These are phyloP conservation scores for Nymphalis polychloros DNA, from an alignment of 2,888 invertebrate species.

Conservation along the genomic window DNA sequence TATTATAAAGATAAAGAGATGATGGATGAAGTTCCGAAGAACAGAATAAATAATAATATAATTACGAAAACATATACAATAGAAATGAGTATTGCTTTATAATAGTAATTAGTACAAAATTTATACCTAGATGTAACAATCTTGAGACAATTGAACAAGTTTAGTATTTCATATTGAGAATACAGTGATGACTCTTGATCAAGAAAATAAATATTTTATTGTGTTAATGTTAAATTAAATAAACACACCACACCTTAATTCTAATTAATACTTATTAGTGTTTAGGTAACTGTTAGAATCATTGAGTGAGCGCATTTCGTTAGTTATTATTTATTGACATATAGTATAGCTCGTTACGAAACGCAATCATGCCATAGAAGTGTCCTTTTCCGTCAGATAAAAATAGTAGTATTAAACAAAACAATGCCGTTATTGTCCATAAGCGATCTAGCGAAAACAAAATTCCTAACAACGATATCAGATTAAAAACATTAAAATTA, in stretches of 20 bases:
- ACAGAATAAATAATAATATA: slow-evolving; percentile 1
- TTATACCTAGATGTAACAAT: slow-evolving; percentile 10
- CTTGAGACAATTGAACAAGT: slow-evolving; percentile 9
- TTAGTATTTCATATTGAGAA: slow-evolving; percentile 1
- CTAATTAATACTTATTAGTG: slow-evolving; percentile 61
- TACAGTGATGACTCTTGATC: slow-evolving; percentile 24
- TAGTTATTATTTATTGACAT: slow-evolving; percentile 25
- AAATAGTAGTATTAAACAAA: background rate
- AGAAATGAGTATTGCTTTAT: slow-evolving; percentile 16
- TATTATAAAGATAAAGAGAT: background rate
- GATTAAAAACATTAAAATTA: no score
- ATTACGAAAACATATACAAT: slow-evolving; percentile 3
- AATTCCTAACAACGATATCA: no score
- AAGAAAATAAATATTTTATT: slow-evolving; percentile 32
- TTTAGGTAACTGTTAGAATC: slow-evolving; percentile 58
- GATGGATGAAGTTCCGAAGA: slow-evolving; percentile 1
- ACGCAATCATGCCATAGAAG: background rate
- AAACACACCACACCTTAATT: slow-evolving; percentile 78
- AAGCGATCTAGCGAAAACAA: no score
- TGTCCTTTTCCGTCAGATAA: background rate
- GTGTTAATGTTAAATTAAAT: slow-evolving; percentile 44
- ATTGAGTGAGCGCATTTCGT: slow-evolving; percentile 48
- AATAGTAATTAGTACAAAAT: slow-evolving; percentile 10
- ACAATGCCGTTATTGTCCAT: no score
- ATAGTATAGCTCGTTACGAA: background rate